Base-by-base conservation (phyloP, 2,888 invertebrate genomes). In the Hydrotaea cyrtoneurina region DNA sequence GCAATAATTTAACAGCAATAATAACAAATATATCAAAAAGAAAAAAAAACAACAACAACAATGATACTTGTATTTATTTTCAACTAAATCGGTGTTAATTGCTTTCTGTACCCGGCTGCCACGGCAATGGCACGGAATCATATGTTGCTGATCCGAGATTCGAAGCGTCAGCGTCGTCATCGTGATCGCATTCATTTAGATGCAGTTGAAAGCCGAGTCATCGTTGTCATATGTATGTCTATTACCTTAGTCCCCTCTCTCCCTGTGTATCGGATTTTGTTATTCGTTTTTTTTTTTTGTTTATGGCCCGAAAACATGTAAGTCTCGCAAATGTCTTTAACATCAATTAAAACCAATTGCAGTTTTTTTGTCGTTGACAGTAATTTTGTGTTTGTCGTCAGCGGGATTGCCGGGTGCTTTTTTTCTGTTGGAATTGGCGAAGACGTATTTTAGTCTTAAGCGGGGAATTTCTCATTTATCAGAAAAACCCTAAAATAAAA, bases 51-150 rank as follows among this genome's bases (percentile, higher is more conserved):
- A 62, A 71, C 31, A 26, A 62, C 74, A 50, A 43, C 69, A 69
- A 21, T 39, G 43, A 72, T 78, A 73, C 39, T 73, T 66, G 19
- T 13, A n/a, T 50, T 26, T 59, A 53, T 75, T 74, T 75, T 21
- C 78, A 75, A 75, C 36, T 75, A 80, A 69, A 79, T 81, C 73
- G 73, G 79, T 85, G 84, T 82, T 85, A 85, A 82, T 85, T 85
- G 82, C 76, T 66, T 79, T 79, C 59, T 4, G 57, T 79, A 82
- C 73, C 3, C 17, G 21, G 36, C 31, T n/a, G 62, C n/a, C 62
- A 10, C n/a, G 62, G 10, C 36, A 31, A 31, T 7, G 13, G 31
- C 62, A 62, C 13, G 31, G 62, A n/a, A 31, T 62, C 59, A 8
- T 1, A 59, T 26, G 10, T 26, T 26, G 59, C 8, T 13, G 59